Evolutionary conservation across 2,888 invertebrate species (phyloP), one percentile per base, ranked within the genome.

Genomic region (Rhagonycha lutea): DNA sequence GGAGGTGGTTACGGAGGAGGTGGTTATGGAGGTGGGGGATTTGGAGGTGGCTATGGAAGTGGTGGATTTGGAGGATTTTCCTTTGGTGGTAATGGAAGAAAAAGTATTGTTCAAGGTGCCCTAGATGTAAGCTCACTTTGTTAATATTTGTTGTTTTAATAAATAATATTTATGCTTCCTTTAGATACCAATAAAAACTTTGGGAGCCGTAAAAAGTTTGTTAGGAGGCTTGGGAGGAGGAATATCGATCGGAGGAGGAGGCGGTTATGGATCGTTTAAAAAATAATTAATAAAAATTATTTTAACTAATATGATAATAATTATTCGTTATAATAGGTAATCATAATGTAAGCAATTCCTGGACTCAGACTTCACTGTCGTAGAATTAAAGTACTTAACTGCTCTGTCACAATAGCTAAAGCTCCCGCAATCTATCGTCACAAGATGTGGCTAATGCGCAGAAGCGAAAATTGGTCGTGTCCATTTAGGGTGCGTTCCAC

Each of bases 171-270:
- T 68, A 9, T 8, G 14, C 10, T 24, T 67, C 9, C 89, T 89
- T 80, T 87, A 93, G 93, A 93, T 93, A 81, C 93, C 93, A 74
- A 92, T 92, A 83, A 91, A 92, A 69, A 91, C 93, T 0, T 86
- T 93, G 72, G 89, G 90, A 60, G 93, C 93, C 10, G 93, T 93
- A 1, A 92, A 91, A 83, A 90, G 89, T 81, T 89, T 93, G 78
- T 86, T 93, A 74, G 91, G 90, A 80, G 92, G 92, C 83, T 90
- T 89, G 69, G 85, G 85, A 29, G 85, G 84, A 11, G 85, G 85
- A 32, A 78, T 81, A 24, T n/a, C 63, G n/a, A 12, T 23, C 12
- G 14, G 14, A 65, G 63, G 47, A 7, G 47, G 47, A 47, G 47
- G 47, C 47, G 47, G 47, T 47, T 47, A 47, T 47, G 47, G n/a